Evolutionary conservation across 2,888 invertebrate genomes (phyloP), one percentile per base, ranked within the genome.

Genomic region (Phrixothrix hirtus): DNA sequence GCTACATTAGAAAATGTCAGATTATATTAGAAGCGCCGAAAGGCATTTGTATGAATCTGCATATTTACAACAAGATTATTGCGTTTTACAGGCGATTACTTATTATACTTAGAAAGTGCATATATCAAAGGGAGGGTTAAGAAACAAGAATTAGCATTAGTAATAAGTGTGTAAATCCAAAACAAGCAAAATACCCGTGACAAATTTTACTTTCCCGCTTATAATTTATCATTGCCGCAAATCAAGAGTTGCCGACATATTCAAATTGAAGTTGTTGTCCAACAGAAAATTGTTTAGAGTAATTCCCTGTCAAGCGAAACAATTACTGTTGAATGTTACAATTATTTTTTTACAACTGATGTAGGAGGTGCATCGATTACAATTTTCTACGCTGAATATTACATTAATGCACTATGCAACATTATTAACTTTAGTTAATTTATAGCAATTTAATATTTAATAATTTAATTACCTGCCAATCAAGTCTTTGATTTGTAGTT

Each of bases 321-420:
- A 61, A 63, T 64, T 61, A 63, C 53, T 42, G 53, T 50, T 55
- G 54, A n/a, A 63, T 60, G 60, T 62, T 63, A 64, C 63, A 62
- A 64, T 64, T 64, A 64, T 43, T 42, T 49, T 36, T n/a, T 12
- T 10, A 25, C 27, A 30, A 9, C 16, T 14, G 29, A 13, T 17
- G 17, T 35, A 16, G 15, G 14, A 38, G 25, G 26, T 26, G 38
- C 27, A 26, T 27, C 25, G 26, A 26, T 38, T 38, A 26, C 38
- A 25, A 38, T 38, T 38, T 38, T 38, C 14, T 21, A 27, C 38
- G 25, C 12, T 2, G 9, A 29, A 10, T 10, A 41, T 30, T 30
- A 41, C 16, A 26, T 29, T 30, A 41, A 30, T 41, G 15, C 7
- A 10, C 11, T 30, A 27, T 27, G 30, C 11, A 30, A 21, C 15